Evolutionary conservation across 2,113 vertebrate species (phyloP), one percentile per base, ranked within the genome.

Genomic region (Halcyon senegalensis): DNA sequence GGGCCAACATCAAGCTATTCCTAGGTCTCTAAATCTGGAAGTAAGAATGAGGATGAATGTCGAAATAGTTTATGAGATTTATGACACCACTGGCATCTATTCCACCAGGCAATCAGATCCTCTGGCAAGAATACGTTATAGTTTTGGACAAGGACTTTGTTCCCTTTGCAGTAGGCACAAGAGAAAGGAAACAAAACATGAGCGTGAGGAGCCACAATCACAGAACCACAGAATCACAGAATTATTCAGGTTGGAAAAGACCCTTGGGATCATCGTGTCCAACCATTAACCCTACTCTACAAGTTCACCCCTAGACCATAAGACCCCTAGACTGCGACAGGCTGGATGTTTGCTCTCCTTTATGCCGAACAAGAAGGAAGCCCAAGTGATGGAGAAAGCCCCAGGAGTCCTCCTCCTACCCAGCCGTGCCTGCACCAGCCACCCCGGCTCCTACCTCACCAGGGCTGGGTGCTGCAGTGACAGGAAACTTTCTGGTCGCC

Each of bases 381-480:
- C 19, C 73, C 31, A 60, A 87, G 63, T 9, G 68, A 39, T 58
- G 64, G 33, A 72, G 30, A 35, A 56, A 64, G 12, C 15, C 15
- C 5, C 25, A 9, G 2, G 15, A 9, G 41, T 58, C 39, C 37
- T 91, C 8, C n/a, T 85, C 37, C 14, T 37, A 19, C 24, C n/a
- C 74, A 70, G 15, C 9, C 1, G 30, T 33, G 31, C 59, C 43
- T 9, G 37, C 4, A 3, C 14, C 0, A 0, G 19, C 64, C 2
- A 0, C 9, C 21, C 33, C 1, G 2, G 41, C 1, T 1, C 55
- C 51, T 75, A 43, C 58, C 79, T 31, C 15, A 1, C 44, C 68
- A 63, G 46, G 59, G 31, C 4, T 10, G 66, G 81, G 15, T 31
- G 44, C 50, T 55, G 37, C 51, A 27, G 41, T 1, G 37, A 18